Percentiles rank a stretch among this genome's conserved stretches.
phyloP scores from a whole-genome alignment of 53 echinoderm and acorn worm species.

The Arbacia lixula region DNA sequence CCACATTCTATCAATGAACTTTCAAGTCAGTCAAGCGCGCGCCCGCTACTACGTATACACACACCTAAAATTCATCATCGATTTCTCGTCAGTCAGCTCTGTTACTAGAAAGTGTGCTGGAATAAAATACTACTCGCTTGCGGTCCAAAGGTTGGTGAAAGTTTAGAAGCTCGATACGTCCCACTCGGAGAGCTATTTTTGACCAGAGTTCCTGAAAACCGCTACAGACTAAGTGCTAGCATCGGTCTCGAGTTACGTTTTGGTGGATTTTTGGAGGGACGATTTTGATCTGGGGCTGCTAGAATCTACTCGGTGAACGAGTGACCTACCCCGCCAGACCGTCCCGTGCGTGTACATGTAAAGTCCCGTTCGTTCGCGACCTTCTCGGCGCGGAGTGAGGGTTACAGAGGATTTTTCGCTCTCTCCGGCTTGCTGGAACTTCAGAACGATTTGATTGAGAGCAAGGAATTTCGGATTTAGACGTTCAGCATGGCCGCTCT shows the following conservation, averaged over 20 bases:
- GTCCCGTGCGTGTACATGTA: too few species aligned
- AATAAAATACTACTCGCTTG: conserved; percentile 16
- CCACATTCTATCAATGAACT: conserved; percentile 16
- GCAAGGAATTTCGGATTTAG: conserved; percentile 41
- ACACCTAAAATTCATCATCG: neutral
- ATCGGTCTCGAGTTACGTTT: too few species aligned
- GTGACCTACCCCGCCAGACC: too few species aligned
- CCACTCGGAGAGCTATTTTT: neutral
- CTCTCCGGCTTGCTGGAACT: neutral
- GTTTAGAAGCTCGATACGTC: neutral
- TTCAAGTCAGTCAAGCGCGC: conserved; percentile 34
- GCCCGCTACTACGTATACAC: neutral
- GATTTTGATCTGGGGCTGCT: too few species aligned
- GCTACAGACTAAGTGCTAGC: too few species aligned
- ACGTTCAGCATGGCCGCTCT: conserved; percentile 34
- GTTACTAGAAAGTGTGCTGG: neutral
- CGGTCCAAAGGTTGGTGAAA: conserved; percentile 42
- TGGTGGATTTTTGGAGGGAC: too few species aligned
- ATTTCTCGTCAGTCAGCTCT: neutral
- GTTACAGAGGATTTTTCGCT: too few species aligned
- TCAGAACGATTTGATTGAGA: conserved; percentile 11
- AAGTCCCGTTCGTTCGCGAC: too few species aligned
- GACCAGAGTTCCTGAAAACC: too few species aligned
- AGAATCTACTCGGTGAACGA: too few species aligned
- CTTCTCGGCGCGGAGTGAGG: too few species aligned